These are phyloP conservation scores for Trachymyrmex cornetzi DNA, from an alignment of 1,140 invertebrate genomes.

Conservation along the genomic window DNA sequence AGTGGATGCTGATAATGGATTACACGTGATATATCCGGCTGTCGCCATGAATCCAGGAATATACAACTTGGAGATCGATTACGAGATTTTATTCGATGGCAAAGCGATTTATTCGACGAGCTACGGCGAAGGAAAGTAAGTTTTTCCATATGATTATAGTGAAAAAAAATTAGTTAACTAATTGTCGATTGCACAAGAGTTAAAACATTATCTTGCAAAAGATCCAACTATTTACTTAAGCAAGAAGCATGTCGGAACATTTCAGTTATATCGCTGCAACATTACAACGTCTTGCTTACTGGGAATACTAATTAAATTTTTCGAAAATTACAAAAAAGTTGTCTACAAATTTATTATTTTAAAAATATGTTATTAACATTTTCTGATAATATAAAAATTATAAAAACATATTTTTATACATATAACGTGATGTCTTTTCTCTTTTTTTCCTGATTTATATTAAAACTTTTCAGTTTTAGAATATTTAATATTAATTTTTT, in stretches of 20 bases:
- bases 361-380: background rate
- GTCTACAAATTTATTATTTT: background rate
- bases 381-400: background rate
- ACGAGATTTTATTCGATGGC: conserved; percentile 70
- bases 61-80: conserved; percentile 79
- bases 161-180: background rate
- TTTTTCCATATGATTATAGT: background rate
- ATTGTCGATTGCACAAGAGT: background rate
- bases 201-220: background rate
- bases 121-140: conserved; percentile 62
- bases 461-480: background rate
- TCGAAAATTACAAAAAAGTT: background rate
- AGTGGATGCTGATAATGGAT: conserved; percentile 69
- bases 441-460: background rate
- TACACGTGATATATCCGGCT: conserved; percentile 72
- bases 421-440: background rate
- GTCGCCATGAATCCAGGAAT: conserved; percentile 67
- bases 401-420: background rate
- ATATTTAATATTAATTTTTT: background rate
- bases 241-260: too few species aligned
- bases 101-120: conserved; percentile 71
- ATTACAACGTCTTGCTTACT: too few species aligned
- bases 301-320: background rate
- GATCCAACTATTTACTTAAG: background rate
- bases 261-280: too few species aligned